These are phyloP conservation scores for Myiozetetes cayanensis DNA, from an alignment of 2,113 vertebrate genomes.

Conservation along the genomic window DNA sequence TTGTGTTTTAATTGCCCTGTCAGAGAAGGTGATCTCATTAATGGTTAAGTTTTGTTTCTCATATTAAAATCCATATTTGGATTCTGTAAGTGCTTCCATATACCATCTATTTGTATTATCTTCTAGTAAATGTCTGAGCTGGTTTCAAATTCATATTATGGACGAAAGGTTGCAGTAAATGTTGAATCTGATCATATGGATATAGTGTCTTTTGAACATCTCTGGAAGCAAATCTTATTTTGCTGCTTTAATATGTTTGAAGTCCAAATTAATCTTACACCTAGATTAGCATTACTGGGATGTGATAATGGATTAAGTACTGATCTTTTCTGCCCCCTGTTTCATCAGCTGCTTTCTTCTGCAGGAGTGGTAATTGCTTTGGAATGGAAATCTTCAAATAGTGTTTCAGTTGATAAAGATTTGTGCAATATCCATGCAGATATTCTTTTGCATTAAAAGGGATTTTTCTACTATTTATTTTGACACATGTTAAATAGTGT, in stretches of 20 bases:
- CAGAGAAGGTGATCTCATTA: neutral
- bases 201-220: constrained; percentile 36
- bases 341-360: constrained; percentile 58
- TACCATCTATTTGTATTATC: neutral
- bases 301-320: constrained; percentile 68
- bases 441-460: constrained; percentile 48
- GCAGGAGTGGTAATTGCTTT: constrained; percentile 66
- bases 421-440: constrained; percentile 49
- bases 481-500: constrained; percentile 41
- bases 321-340: constrained; percentile 53
- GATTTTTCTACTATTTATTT: constrained; percentile 46
- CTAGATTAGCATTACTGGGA: constrained; percentile 63
- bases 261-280: constrained; percentile 65
- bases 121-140: neutral
- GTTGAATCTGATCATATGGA: neutral
- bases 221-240: constrained; percentile 51
- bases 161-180: neutral
- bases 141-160: neutral
- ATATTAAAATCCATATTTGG: neutral
- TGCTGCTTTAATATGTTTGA: constrained; percentile 60
- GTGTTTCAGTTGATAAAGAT: constrained; percentile 42
- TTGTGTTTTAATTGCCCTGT: neutral
- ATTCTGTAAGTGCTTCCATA: neutral
- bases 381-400: constrained; percentile 59
- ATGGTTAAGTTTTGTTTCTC: neutral